A percentile compares a stretch with the other conserved stretches of the same genome.
Conservation (phyloP, 2,797 vertebrate genomes). For the Darevskia mixta region DNA sequence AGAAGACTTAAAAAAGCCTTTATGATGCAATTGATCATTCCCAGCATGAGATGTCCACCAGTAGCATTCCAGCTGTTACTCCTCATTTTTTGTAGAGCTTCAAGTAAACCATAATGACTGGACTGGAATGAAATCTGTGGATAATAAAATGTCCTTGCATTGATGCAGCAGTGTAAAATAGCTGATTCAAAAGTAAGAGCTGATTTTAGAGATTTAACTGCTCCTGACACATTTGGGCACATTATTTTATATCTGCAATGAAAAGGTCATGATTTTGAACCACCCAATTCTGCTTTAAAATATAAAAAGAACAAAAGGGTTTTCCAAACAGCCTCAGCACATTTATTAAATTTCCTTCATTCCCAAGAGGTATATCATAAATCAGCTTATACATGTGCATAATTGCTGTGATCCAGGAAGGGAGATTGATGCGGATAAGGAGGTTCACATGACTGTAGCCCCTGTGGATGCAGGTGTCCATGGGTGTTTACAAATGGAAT, state of each 20-base stretch:
- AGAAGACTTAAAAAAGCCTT: slow-evolving; percentile 58
- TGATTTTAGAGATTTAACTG: background rate
- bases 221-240: background rate
- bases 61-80: slow-evolving; percentile 46
- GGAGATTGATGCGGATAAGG: background rate
- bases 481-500: background rate
- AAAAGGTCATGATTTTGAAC: background rate
- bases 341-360: background rate
- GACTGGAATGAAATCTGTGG: slow-evolving; percentile 6
- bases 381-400: background rate
- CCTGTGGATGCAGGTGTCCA: background rate
- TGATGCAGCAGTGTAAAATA: background rate
- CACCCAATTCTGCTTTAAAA: background rate
- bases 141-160: background rate
- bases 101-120: slow-evolving; percentile 1
- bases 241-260: background rate
- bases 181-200: background rate
- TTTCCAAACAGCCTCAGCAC: background rate
- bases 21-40: slow-evolving; percentile 56
- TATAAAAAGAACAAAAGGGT: background rate
- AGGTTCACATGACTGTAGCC: background rate
- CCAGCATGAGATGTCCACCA: background rate
- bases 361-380: background rate
- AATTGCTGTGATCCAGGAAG: background rate
- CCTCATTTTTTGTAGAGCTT: slow-evolving; percentile 26